phyloP scores from a whole-genome alignment of 1,140 invertebrate species.

The Scaptodrosophila lebanonensis region DNA sequence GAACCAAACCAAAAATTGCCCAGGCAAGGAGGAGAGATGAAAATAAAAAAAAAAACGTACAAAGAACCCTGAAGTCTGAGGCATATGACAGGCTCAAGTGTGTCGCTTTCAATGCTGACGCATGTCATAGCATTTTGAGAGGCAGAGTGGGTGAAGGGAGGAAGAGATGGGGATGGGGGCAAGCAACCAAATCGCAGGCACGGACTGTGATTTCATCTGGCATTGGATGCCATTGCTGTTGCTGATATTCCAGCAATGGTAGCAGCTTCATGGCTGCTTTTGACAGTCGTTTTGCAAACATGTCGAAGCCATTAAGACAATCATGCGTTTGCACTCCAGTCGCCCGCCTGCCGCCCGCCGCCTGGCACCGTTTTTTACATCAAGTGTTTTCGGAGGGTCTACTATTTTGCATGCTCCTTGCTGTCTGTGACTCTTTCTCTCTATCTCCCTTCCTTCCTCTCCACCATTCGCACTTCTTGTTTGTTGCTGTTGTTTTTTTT shows the following conservation, averaged over 20 bases:
- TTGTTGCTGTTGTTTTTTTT: no score
- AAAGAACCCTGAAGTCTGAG: no score
- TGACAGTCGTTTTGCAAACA: constrained; percentile 75
- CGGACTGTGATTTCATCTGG: constrained; percentile 24
- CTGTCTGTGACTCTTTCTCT: constrained; percentile 2
- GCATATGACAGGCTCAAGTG: constrained; percentile 56
- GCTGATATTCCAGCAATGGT: neutral
- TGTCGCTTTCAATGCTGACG: constrained; percentile 28
- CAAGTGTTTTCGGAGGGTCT: no score
- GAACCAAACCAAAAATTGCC: constrained; percentile 20
- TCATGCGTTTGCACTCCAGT: constrained; percentile 47
- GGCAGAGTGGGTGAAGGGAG: constrained; percentile 20
- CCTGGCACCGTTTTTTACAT: no score
- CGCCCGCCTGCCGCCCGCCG: no score
- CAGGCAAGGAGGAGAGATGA: no score
- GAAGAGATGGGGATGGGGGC: constrained; percentile 20
- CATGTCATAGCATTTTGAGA: constrained; percentile 35
- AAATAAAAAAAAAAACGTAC: no score
- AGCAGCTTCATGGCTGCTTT: constrained; percentile 47
- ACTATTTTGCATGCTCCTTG: neutral
- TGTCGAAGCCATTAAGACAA: constrained; percentile 75
- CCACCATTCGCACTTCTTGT: no score
- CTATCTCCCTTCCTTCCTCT: neutral
- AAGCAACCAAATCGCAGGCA: neutral
- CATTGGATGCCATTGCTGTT: neutral